phyloP scores from a whole-genome alignment of 2,888 invertebrate species.

The Polydrusus cervinus region DNA sequence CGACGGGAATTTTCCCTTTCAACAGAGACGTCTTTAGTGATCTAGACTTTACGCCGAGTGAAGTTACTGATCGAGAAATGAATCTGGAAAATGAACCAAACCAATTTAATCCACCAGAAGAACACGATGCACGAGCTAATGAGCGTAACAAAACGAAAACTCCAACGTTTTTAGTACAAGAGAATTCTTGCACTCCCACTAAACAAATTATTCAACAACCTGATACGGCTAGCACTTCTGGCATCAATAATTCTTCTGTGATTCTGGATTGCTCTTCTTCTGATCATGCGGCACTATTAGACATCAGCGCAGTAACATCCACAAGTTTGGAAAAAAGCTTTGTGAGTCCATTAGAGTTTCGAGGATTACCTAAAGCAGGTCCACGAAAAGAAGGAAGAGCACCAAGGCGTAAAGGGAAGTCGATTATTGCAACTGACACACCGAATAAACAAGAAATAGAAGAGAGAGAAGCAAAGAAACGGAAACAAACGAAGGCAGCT shows the following conservation, averaged over 20 bases:
- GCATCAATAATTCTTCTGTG: neutral
- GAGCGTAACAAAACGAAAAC: neutral
- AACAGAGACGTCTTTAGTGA: too few species aligned
- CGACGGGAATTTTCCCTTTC: too few species aligned
- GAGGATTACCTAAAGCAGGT: neutral
- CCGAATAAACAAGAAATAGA: too few species aligned
- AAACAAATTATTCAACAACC: neutral
- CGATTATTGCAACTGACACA: constrained; percentile 6
- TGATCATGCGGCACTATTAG: neutral
- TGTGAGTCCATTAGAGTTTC: constrained; percentile 1
- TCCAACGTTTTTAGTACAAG: neutral
- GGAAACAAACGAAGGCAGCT: too few species aligned
- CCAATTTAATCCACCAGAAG: too few species aligned
- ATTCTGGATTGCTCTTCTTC: neutral
- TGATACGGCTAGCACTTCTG: neutral
- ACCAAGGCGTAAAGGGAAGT: neutral
- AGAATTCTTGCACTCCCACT: neutral
- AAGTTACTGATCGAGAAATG: too few species aligned
- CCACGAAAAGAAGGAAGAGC: constrained; percentile 2
- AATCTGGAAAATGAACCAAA: too few species aligned
- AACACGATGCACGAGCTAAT: too few species aligned
- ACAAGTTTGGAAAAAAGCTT: neutral
- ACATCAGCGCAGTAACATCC: neutral
- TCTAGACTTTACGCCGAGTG: too few species aligned
- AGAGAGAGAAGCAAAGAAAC: too few species aligned